A percentile compares a stretch with the other conserved stretches of the same genome.
Evolutionary conservation across 2,888 invertebrate genomes (phyloP).

Genomic region (Epirrhoe tristata): DNA sequence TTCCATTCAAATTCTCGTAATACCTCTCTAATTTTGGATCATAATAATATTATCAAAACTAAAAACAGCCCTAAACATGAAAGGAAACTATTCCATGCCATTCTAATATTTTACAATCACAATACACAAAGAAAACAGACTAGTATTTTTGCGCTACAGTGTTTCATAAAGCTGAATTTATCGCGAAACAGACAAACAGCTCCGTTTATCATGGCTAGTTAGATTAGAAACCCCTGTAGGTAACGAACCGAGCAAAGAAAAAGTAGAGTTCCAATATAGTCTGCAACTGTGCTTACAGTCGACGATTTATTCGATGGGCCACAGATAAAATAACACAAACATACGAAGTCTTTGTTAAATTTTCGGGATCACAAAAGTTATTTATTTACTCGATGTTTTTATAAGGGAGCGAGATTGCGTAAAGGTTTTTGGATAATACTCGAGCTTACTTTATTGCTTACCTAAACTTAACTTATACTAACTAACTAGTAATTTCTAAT

Average conservation of each 20-base stretch:
- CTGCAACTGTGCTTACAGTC: constrained; percentile 32
- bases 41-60: neutral
- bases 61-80: neutral
- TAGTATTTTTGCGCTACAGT: constrained; percentile 12
- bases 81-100: neutral
- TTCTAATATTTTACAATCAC: constrained; percentile 15
- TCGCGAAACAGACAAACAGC: constrained; percentile 24
- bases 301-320: constrained; percentile 2
- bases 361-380: neutral
- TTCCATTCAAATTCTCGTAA: too few species aligned
- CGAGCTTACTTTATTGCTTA: too few species aligned
- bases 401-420: neutral
- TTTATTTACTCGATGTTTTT: too few species aligned
- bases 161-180: constrained; percentile 28
- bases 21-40: too few species aligned
- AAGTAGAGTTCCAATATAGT: constrained; percentile 17
- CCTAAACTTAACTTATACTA: too few species aligned
- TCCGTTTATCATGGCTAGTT: constrained; percentile 21
- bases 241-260: constrained; percentile 27
- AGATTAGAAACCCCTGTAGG: constrained; percentile 16
- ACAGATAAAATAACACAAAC: neutral
- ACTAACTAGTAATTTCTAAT: too few species aligned
- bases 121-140: constrained; percentile 13
- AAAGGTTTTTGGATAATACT: neutral
- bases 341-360: neutral